Evolutionary conservation across 2,113 vertebrate species (phyloP).

Genomic region (Galeopterus variegatus): DNA sequence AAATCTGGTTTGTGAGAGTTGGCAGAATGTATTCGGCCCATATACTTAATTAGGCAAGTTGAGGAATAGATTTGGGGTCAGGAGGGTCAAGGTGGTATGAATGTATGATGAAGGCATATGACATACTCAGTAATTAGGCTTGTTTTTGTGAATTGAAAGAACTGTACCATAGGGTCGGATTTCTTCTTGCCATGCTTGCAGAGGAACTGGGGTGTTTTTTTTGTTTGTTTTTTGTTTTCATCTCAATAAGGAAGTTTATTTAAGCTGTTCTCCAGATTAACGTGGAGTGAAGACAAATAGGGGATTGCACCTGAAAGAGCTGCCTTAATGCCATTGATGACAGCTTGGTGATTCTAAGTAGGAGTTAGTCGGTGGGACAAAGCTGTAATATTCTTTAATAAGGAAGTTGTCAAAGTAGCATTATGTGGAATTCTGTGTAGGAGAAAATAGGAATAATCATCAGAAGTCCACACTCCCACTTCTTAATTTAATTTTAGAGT

Average conservation of each 20-base stretch:
- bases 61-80: background rate
- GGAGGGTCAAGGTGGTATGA: background rate
- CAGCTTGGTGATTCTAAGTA: background rate
- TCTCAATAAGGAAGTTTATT: background rate
- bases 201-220: background rate
- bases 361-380: background rate
- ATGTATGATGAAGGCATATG: background rate
- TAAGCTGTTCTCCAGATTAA: background rate
- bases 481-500: constrained; percentile 49
- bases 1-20: background rate
- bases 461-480: background rate
- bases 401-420: background rate
- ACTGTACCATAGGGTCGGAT: background rate
- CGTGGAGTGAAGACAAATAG: background rate
- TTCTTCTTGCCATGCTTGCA: background rate
- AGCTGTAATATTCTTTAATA: background rate
- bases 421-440: background rate
- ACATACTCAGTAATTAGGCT: background rate
- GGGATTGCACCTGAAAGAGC: background rate
- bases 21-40: background rate
- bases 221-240: background rate
- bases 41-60: background rate
- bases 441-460: background rate
- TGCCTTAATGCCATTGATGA: background rate
- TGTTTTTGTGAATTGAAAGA: background rate